phyloP scores from a whole-genome alignment of 2,888 invertebrate species.

The Gasteruption jaculator region DNA sequence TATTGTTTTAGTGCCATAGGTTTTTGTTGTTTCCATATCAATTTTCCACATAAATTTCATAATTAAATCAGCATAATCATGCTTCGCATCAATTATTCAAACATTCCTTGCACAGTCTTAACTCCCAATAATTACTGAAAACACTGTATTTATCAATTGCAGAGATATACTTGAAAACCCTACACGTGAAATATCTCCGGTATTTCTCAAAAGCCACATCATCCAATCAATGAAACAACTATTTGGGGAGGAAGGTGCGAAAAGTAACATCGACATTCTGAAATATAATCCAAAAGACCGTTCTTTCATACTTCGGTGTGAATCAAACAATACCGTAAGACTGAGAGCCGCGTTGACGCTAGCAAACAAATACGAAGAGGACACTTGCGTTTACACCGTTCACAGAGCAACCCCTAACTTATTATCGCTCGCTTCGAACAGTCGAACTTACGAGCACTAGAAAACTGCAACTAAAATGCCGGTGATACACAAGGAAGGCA shows the following conservation, averaged over 20 bases:
- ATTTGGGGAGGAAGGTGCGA: constrained; percentile 59
- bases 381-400: constrained; percentile 56
- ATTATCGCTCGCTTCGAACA: constrained; percentile 38
- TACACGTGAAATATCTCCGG: constrained; percentile 50
- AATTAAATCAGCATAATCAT: no score
- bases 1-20: constrained; percentile 1
- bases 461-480: constrained; percentile 33
- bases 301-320: constrained; percentile 58
- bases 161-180: constrained; percentile 53
- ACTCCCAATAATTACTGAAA: no score
- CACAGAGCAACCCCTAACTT: constrained; percentile 55
- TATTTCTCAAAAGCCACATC: constrained; percentile 59
- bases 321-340: constrained; percentile 55
- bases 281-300: constrained; percentile 53
- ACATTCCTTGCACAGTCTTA: no score
- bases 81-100: no score
- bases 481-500: constrained; percentile 55
- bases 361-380: constrained; percentile 52
- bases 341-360: constrained; percentile 59
- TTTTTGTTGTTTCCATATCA: constrained; percentile 29
- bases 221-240: constrained; percentile 53
- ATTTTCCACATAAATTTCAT: no score
- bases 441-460: constrained; percentile 39
- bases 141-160: no score
- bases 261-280: constrained; percentile 56